Evolutionary conservation across 2,888 invertebrate genomes (phyloP).

Genomic region (Formica aserva): DNA sequence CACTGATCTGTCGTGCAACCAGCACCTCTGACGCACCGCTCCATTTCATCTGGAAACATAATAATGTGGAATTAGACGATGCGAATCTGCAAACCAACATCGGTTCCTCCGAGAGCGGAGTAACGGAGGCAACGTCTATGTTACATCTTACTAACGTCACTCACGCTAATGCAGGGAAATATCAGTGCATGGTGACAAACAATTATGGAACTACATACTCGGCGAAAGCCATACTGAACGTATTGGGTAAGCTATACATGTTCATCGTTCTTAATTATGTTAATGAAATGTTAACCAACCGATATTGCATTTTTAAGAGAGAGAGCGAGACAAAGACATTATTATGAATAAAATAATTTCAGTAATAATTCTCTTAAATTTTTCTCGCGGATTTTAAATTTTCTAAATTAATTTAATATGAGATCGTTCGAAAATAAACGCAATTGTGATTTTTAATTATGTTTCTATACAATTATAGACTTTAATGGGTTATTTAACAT

Average conservation of each 20-base stretch:
- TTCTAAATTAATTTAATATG: not conserved
- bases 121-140: slow-evolving; percentile 90
- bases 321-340: not conserved
- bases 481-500: not conserved
- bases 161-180: slow-evolving; percentile 94
- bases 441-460: not conserved
- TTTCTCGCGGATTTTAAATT: not conserved
- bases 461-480: not conserved
- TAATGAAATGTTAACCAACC: not conserved
- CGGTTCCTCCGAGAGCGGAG: slow-evolving; percentile 87
- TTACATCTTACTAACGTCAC: slow-evolving; percentile 92
- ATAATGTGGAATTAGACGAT: slow-evolving; percentile 89
- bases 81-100: slow-evolving; percentile 85
- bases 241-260: slow-evolving; percentile 89
- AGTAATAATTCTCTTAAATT: not conserved
- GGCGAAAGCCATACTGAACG: slow-evolving; percentile 93
- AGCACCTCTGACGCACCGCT: slow-evolving; percentile 92
- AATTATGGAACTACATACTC: slow-evolving; percentile 96
- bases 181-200: slow-evolving; percentile 97
- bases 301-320: not conserved
- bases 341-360: not conserved
- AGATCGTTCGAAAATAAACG: not conserved
- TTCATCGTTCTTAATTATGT: slow-evolving; percentile 24
- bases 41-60: slow-evolving; percentile 95
- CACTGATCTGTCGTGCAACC: slow-evolving; percentile 93